Base-by-base conservation (phyloP, 2,113 vertebrate species). In the Mellivora capensis region DNA sequence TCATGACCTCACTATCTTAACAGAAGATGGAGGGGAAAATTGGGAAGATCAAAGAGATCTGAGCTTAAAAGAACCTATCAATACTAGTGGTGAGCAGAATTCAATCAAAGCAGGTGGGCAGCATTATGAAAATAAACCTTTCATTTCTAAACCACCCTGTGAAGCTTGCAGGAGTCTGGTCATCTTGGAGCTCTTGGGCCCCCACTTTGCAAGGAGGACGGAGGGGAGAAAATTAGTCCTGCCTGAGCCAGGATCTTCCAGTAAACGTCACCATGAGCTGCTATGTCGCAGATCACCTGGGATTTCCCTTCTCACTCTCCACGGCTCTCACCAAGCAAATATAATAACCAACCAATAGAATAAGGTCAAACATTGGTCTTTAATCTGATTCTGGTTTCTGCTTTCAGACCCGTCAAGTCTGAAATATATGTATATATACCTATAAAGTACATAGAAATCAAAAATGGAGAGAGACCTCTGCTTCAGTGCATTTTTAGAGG, bases 401-500 rank as follows among this genome's bases (percentile, higher is more conserved):
- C 27, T 71, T 88, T 86, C 83, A 77, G 37, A 4, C 25, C 17
- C 86, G 17, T 77, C 90, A 44, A 52, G 23, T n/a, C n/a, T n/a
- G n/a, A n/a, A n/a, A n/a, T n/a, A n/a, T n/a, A n/a, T n/a, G n/a
- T n/a, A n/a, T n/a, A n/a, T n/a, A n/a, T 44, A 89, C 17, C 49
- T 52, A 27, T 31, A 72, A 57, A 42, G 25, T 18, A 54, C 21
- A 54, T 9, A 37, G n/a, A 92, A 84, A 94, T 69, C 29, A 37
- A 54, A 71, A 83, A 49, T 4, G 17, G 42, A 91, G 57, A 93
- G 5, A 81, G 44, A 42, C 49, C 5, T 88, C 49, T 61, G 42
- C 86, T 93, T 91, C 71, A 6, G 2, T 34, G 27, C 34, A 90
- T 80, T 92, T 97, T 98, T 97, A 98, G 97, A 98, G 86, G 59